Evolutionary conservation across 1,140 invertebrate species (phyloP), one percentile per base, ranked within the genome.

Genomic region (Pachypsylla venusta): DNA sequence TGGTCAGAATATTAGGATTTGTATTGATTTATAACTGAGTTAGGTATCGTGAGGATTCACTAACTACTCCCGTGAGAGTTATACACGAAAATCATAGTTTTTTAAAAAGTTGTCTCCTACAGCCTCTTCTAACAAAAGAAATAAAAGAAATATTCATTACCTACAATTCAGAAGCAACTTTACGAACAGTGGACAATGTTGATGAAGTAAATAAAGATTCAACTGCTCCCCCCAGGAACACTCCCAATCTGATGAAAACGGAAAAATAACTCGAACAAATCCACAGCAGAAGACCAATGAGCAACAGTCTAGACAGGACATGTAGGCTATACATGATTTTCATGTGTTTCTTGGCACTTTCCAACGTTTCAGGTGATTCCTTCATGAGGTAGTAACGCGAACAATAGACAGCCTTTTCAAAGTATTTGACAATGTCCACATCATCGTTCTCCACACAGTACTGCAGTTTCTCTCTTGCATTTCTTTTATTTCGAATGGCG

Each of bases 271-370:
- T 48, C n/a, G 42, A 5, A 3, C 16, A 19, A 22, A 48, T 19
- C 42, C 42, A 48, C 42, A 48, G 42, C 7, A 48, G 22, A 3
- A 48, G 42, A 4, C 4, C 42, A 19, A 19, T 3, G 42, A 48
- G 22, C 4, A 48, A 19, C n/a, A 4, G n/a, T 10, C 42, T n/a
- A 19, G 42, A 7, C 4, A 4, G 7, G n/a, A 48, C 22, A 19
- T 48, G 42, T 19, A 48, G n/a, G 4, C n/a, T n/a, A 22, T 48
- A 48, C 42, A 48, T 48, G 4, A 48, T 4, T 16, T 48, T 48
- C 78, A 87, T 82, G 65, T 87, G 85, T 30, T 84, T 74, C 59
- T 78, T 76, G 19, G 85, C 85, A 10, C 83, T 81, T n/a, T 87
- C 86, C 20, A 93, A 68, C 1, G 84, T 87, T 56, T 84, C 82